Conservation (phyloP, 2,797 vertebrate genomes). For the Alauda arvensis region DNA sequence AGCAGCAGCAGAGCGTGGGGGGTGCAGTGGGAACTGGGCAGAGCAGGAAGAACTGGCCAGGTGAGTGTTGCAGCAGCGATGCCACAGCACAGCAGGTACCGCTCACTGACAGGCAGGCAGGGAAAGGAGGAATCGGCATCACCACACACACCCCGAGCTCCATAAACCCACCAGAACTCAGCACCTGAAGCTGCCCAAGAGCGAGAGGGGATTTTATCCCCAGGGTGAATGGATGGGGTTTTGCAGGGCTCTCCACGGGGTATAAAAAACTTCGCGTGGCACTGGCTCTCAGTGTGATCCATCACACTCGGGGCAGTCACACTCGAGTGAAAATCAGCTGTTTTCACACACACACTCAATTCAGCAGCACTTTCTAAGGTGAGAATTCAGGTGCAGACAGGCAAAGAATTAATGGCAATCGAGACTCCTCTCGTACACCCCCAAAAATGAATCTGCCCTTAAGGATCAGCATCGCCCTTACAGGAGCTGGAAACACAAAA, state of each 20-base stretch:
- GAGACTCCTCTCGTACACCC: not conserved
- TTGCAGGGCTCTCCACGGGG: not conserved
- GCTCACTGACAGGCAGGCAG: not conserved
- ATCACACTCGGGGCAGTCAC: not conserved
- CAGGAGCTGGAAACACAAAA: not conserved
- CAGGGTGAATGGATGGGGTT: not conserved
- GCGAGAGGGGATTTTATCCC: not conserved
- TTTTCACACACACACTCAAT: not conserved
- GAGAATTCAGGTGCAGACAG: not conserved
- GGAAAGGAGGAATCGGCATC: accelerated
- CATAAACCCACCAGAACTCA: not conserved
- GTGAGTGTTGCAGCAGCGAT: not conserved
- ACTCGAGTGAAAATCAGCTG: not conserved
- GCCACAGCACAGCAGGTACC: not conserved
- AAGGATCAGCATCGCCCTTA: not conserved
- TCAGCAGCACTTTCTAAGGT: not conserved
- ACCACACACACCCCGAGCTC: not conserved
- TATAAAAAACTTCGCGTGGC: not conserved
- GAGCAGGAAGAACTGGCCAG: constrained; percentile 47
- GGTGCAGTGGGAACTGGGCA: not conserved
- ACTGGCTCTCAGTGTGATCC: not conserved
- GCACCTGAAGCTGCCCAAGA: not conserved
- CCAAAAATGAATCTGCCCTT: not conserved
- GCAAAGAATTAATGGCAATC: not conserved
- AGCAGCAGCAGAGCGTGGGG: not conserved